These are phyloP conservation scores for Eristalis arbustorum DNA, from an alignment of 2,888 invertebrate species.

Conservation along the genomic window DNA sequence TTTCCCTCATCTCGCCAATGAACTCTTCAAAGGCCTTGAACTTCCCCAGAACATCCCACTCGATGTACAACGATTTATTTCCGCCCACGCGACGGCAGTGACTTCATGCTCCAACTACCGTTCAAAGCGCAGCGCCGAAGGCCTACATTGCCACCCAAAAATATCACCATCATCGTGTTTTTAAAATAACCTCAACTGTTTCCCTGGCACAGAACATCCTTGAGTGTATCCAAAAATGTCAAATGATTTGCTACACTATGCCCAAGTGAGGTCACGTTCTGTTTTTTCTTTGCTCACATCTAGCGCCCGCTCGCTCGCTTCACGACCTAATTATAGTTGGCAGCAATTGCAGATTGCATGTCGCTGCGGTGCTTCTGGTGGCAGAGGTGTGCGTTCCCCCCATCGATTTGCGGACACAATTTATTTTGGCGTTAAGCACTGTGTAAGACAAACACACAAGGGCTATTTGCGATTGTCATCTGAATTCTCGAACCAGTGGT, in stretches of 20 bases:
- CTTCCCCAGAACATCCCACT: background rate
- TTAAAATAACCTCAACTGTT: slow-evolving; percentile 1
- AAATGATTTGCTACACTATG: background rate
- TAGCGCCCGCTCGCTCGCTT: background rate
- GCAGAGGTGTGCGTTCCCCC: background rate
- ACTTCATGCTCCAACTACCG: background rate
- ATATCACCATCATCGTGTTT: background rate
- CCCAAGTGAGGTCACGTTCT: slow-evolving; percentile 10
- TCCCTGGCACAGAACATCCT: background rate
- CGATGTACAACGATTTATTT: background rate
- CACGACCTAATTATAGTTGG: slow-evolving; percentile 5
- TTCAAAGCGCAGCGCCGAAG: background rate
- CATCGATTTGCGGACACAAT: background rate
- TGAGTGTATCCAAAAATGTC: slow-evolving; percentile 17
- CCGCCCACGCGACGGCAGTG: background rate
- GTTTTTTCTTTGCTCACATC: background rate
- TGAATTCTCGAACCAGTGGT: background rate
- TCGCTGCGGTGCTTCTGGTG: background rate
- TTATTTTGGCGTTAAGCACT: background rate
- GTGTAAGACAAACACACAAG: background rate
- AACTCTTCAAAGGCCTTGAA: background rate
- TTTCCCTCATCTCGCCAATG: background rate
- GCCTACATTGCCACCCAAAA: background rate
- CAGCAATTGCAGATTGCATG: background rate
- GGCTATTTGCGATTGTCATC: slow-evolving; percentile 8